Base-by-base conservation (phyloP, 2,113 vertebrate species). In the Pluvianellus socialis region DNA sequence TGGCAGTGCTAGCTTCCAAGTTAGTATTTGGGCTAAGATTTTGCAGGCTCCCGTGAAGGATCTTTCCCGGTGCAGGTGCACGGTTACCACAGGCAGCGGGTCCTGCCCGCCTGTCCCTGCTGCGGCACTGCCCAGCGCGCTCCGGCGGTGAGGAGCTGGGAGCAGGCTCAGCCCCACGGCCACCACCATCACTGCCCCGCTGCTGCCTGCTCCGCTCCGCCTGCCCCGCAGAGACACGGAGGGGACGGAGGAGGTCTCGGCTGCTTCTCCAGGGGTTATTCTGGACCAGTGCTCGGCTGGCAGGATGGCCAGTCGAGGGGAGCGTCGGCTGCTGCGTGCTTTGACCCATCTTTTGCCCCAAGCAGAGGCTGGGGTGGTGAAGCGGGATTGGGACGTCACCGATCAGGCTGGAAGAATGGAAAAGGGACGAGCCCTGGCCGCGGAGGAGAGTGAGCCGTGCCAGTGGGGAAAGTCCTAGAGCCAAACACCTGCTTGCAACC, bases 401-500 rank as follows among this genome's bases (percentile, higher is more conserved):
- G 44, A 5, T 32, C 33, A 12, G 42, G 80, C 33, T 49, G 76
- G 27, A 17, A 21, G 5, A 12, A 24, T 0, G 6, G 42, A 12
- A 16, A 28, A 44, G 19, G 23, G 47, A 13, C 33, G 52, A 65
- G n/a, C 35, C 19, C 44, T 19, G 67, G 38, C 26, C 3, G 0
- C 6, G 70, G 17, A 38, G 70, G n/a, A 56, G 30, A 22, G 24
- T 3, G 30, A 27, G 16, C 23, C 1, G 0, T 18, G 42, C 33
- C 2, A 6, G 8, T 42, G 18, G 32, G 67, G 53, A 44, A 17
- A 26, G 65, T 16, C 18, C 70, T 52, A 21, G 52, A 49, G 75
- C 19, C 35, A 4, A 47, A 58, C 1, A 40, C 5, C 9, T 0
- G 0, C 42, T 33, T 6, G 58, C 32, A 15, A 5, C 10, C 8